A percentile compares a stretch with the other conserved stretches of the same genome.
phyloP scores from a whole-genome alignment of 2,797 vertebrate genomes.

The Cetoscarus ocellatus region DNA sequence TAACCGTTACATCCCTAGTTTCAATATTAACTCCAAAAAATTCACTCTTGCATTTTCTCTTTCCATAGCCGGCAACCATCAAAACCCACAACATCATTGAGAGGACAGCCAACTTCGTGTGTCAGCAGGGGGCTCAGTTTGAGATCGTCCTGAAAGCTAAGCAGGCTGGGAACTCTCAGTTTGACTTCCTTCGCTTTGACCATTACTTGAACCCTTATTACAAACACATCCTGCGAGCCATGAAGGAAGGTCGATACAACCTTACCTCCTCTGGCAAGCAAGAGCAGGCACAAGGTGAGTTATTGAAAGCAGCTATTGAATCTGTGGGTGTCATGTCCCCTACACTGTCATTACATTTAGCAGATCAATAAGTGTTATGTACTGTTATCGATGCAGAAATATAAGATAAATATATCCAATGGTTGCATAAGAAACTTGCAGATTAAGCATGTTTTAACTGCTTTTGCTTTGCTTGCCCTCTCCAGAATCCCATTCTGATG shows the following conservation, averaged over 20 bases:
- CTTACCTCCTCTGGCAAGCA: constrained; percentile 79
- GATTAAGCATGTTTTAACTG: not conserved
- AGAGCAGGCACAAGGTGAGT: constrained; percentile 86
- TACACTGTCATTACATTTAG: not conserved
- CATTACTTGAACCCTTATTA: constrained; percentile 99
- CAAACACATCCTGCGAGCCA: constrained; percentile 95
- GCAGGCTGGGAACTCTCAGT: constrained; percentile 96
- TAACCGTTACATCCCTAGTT: no score
- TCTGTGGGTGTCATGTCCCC: not conserved
- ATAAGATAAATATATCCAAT: not conserved
- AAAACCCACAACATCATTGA: constrained; percentile 99
- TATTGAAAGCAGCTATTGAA: not conserved
- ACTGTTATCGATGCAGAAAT: constrained; percentile 4
- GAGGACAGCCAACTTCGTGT: constrained; percentile 96
- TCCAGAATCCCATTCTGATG: constrained; percentile 81
- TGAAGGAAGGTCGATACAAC: constrained; percentile 96
- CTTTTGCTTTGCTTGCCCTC: not conserved
- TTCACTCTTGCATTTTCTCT: not conserved
- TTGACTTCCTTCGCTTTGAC: constrained; percentile 97
- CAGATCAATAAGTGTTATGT: not conserved
- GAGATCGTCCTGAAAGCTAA: constrained; percentile 99
- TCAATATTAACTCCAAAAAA: no score
- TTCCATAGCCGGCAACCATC: constrained; percentile 91
- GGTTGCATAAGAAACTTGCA: no score
- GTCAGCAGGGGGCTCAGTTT: constrained; percentile 97